phyloP scores from a whole-genome alignment of 2,797 vertebrate genomes.

The Heterohyrax brucei region DNA sequence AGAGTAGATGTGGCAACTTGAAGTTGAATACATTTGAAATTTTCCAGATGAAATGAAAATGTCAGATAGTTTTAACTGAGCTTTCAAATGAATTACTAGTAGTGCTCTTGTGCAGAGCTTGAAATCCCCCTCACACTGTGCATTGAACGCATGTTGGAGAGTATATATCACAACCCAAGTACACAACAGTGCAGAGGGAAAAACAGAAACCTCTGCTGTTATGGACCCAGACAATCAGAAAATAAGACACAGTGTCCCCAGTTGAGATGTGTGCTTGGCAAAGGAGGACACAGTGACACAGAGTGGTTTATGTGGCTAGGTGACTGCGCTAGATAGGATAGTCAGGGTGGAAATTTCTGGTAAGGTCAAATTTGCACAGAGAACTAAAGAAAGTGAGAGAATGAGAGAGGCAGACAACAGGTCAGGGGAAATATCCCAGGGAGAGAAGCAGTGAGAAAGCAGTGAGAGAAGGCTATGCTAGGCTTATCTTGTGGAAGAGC shows the following conservation, averaged over 20 bases:
- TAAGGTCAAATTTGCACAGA: neutral
- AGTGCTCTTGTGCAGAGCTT: neutral
- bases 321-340: neutral
- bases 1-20: neutral
- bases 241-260: fast-evolving
- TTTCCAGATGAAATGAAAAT: neutral
- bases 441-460: neutral
- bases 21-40: conserved; percentile 34
- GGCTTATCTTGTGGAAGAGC: neutral
- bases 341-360: neutral
- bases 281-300: neutral
- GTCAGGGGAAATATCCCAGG: neutral
- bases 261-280: neutral
- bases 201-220: neutral
- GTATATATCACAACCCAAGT: neutral
- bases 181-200: neutral
- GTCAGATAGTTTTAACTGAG: neutral
- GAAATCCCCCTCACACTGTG: neutral
- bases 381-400: neutral
- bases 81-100: neutral
- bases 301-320: neutral
- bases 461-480: neutral
- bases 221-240: neutral
- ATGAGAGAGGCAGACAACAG: neutral
- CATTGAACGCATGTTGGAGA: neutral